phyloP scores from a whole-genome alignment of 30 jellyfish, hydroid and myxozoan species.

The Chrysaora quinquecirrha region DNA sequence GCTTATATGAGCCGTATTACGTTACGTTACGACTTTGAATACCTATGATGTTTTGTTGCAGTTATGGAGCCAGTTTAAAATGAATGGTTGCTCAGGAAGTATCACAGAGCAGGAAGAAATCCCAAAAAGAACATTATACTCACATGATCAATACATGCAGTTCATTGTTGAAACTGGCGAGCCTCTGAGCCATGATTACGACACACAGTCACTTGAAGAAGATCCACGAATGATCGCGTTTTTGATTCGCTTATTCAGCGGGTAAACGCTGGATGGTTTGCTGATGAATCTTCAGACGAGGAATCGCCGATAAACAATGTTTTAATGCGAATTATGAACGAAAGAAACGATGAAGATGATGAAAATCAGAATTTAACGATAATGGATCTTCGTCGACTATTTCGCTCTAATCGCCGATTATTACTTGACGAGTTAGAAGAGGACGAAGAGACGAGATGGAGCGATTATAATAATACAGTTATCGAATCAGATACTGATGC shows the following conservation, averaged over 20 bases:
- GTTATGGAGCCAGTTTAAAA: constrained; percentile 92
- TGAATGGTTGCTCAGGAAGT: constrained; percentile 82
- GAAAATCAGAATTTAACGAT: constrained; percentile 10
- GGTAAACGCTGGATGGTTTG: constrained; percentile 74
- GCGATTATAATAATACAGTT: too few species aligned
- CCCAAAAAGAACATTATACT: constrained; percentile 53
- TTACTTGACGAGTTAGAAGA: constrained; percentile 35
- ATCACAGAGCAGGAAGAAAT: constrained; percentile 52
- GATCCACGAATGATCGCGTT: constrained; percentile 95
- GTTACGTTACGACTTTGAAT: too few species aligned
- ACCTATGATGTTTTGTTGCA: constrained; percentile 40
- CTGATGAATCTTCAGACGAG: constrained; percentile 72
- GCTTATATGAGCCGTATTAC: too few species aligned
- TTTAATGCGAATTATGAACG: constrained; percentile 33
- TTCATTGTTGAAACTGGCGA: constrained; percentile 51
- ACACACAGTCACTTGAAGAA: constrained; percentile 75
- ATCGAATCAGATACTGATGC: background rate
- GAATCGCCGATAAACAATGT: constrained; percentile 68
- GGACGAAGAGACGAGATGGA: constrained; percentile 15
- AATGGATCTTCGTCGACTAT: constrained; percentile 46
- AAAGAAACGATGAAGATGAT: constrained; percentile 26
- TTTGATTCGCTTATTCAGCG: constrained; percentile 87
- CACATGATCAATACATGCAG: constrained; percentile 82
- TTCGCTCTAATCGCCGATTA: constrained; percentile 37
- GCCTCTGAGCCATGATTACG: constrained; percentile 85